Percentiles rank a stretch among this genome's conserved stretches.
Conservation (phyloP, 2,888 invertebrate genomes). For the Ctenicera cuprea region DNA sequence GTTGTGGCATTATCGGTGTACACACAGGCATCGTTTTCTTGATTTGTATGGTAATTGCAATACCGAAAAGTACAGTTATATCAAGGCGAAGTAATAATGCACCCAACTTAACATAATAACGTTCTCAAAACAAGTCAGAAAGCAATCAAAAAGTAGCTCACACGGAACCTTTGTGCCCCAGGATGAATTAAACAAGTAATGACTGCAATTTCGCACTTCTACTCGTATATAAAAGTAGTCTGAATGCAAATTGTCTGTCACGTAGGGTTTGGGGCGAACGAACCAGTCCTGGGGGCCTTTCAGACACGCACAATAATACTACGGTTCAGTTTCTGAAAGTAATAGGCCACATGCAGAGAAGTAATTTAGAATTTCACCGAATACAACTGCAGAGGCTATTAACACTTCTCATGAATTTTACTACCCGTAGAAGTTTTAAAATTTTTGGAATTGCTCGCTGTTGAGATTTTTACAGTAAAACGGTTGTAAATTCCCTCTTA, state of each 20-base stretch:
- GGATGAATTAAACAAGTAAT: slow-evolving; percentile 47
- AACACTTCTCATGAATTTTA: slow-evolving; percentile 41
- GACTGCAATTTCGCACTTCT: slow-evolving; percentile 52
- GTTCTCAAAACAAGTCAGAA: slow-evolving; percentile 19
- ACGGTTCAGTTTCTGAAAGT: slow-evolving; percentile 48
- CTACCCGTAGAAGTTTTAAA: slow-evolving; percentile 36
- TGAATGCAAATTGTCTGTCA: slow-evolving; percentile 47
- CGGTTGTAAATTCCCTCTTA: slow-evolving; percentile 5
- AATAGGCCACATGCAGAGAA: slow-evolving; percentile 58
- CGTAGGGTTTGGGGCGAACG: slow-evolving; percentile 44
- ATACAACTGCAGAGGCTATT: slow-evolving; percentile 36
- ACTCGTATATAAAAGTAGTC: slow-evolving; percentile 47
- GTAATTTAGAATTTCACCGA: slow-evolving; percentile 54
- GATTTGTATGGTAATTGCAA: neutral
- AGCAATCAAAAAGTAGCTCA: slow-evolving; percentile 31
- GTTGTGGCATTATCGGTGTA: too few species aligned
- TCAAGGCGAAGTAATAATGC: neutral
- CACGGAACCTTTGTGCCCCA: slow-evolving; percentile 29
- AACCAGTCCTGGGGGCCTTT: slow-evolving; percentile 44
- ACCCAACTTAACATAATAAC: slow-evolving; percentile 9
- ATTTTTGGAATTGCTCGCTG: slow-evolving; percentile 18
- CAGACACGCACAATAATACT: slow-evolving; percentile 53
- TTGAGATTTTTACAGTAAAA: slow-evolving; percentile 11
- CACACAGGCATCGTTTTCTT: neutral
- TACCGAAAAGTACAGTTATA: neutral